A percentile compares a stretch with the other conserved stretches of the same genome.
These are phyloP conservation scores for Dasypolia templi DNA, from an alignment of 2,888 invertebrate genomes.

Conservation along the genomic window DNA sequence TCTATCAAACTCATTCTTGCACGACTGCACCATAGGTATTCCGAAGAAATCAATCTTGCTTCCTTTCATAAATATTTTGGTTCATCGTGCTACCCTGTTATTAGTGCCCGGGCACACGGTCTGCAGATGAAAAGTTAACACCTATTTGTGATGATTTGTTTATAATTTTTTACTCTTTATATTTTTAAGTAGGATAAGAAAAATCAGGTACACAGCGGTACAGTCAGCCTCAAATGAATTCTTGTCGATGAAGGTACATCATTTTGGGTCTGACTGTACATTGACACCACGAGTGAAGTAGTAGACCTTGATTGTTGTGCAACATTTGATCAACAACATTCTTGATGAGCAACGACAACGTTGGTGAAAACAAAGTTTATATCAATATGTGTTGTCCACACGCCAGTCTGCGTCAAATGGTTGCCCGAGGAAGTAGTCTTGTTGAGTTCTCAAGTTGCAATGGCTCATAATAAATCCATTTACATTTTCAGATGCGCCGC, in stretches of 20 bases:
- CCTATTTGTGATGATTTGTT: background rate
- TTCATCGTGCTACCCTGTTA: conserved; percentile 42
- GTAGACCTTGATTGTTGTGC: background rate
- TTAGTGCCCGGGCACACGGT: conserved; percentile 25
- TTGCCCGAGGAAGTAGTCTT: too few species aligned
- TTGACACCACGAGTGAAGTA: background rate
- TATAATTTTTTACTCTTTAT: background rate
- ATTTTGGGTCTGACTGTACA: background rate
- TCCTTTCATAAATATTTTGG: conserved; percentile 48
- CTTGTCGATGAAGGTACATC: background rate
- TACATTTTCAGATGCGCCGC: too few species aligned
- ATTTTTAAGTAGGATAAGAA: conserved; percentile 3
- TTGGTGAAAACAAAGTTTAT: background rate
- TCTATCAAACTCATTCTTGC: background rate
- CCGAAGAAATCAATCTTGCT: conserved; percentile 34
- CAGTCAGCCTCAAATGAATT: background rate
- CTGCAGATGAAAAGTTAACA: conserved; percentile 6
- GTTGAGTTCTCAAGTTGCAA: too few species aligned
- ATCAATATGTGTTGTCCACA: background rate
- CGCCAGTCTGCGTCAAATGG: background rate
- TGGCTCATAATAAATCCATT: too few species aligned
- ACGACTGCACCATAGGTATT: conserved; percentile 44
- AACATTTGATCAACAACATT: too few species aligned
- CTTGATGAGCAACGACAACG: background rate
- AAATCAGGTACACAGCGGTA: background rate